phyloP scores from a whole-genome alignment of 2,888 invertebrate species.

The Diarsia mendica region DNA sequence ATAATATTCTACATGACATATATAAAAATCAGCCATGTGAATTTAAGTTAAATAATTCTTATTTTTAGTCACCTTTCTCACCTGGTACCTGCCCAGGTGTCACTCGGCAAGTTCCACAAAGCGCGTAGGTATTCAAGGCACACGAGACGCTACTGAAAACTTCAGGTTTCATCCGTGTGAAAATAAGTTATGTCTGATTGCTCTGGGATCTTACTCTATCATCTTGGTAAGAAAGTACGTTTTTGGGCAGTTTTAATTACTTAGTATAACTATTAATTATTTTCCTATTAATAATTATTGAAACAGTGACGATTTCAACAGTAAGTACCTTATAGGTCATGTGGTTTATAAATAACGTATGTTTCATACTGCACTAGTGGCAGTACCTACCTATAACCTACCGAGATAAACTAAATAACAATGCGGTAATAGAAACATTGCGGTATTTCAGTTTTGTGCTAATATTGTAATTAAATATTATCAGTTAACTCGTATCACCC shows the following conservation, averaged over 20 bases:
- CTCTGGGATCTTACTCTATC: no score
- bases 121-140: no score
- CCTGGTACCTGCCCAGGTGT: no score
- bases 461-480: slow-evolving; percentile 43
- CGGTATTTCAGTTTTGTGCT: slow-evolving; percentile 35
- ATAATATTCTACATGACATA: no score
- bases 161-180: no score
- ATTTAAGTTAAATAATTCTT: no score
- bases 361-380: background rate
- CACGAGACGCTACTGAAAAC: no score
- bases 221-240: background rate
- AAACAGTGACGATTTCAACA: background rate
- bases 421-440: slow-evolving; percentile 22
- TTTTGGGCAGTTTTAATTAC: background rate
- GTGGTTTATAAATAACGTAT: background rate
- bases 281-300: background rate
- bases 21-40: no score
- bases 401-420: slow-evolving; percentile 25
- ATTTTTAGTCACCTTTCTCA: no score
- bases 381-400: background rate
- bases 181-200: no score
- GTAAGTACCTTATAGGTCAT: background rate
- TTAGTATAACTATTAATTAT: background rate
- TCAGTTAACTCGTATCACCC: slow-evolving; percentile 20
- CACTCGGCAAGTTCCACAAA: no score